These are phyloP conservation scores for Ips nitidus DNA, from an alignment of 1,140 invertebrate genomes.

Conservation along the genomic window DNA sequence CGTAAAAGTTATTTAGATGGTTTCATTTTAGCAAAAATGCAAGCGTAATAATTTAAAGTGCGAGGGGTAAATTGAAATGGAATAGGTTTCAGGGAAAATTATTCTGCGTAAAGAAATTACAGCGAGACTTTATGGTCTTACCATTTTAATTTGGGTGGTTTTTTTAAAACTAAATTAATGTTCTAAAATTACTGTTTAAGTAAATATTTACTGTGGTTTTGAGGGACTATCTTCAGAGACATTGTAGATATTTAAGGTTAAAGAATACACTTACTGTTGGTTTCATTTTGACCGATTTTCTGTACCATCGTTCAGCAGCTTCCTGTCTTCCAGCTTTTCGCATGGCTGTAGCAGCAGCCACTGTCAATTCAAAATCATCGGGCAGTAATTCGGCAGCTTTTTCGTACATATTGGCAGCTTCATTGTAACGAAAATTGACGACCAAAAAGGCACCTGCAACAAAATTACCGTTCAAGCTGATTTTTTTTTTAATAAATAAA, in stretches of 20 bases:
- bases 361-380: slow-evolving; percentile 78
- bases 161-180: too few species aligned
- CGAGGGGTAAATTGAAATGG: too few species aligned
- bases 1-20: too few species aligned
- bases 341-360: slow-evolving; percentile 83
- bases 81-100: too few species aligned
- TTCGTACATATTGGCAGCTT: slow-evolving; percentile 80
- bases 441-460: slow-evolving; percentile 82
- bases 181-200: too few species aligned
- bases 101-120: too few species aligned
- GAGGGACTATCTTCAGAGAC: neutral
- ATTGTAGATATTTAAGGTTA: too few species aligned
- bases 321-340: slow-evolving; percentile 73
- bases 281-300: slow-evolving; percentile 67
- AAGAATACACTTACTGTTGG: slow-evolving; percentile 61
- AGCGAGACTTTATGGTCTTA: too few species aligned
- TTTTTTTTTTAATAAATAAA: neutral
- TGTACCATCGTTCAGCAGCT: slow-evolving; percentile 84
- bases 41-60: too few species aligned
- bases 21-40: too few species aligned
- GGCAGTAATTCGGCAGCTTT: slow-evolving; percentile 74
- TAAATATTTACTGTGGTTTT: too few species aligned
- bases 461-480: neutral
- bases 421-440: slow-evolving; percentile 71
- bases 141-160: too few species aligned